Evolutionary conservation across 2,888 invertebrate species (phyloP), one percentile per base, ranked within the genome.

Genomic region (Xylophagus ater): DNA sequence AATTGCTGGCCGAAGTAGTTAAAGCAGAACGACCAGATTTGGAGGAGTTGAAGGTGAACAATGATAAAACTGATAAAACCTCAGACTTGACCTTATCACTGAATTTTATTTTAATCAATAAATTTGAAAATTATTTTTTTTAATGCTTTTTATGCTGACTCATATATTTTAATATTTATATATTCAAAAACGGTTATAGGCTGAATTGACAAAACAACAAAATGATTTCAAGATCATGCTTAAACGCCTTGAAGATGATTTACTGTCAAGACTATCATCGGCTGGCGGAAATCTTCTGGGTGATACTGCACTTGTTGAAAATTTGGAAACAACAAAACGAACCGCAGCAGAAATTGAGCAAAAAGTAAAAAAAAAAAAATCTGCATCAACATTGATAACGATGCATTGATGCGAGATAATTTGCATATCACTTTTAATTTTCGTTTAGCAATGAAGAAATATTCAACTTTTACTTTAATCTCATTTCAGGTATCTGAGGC

Each of bases 191-290:
- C 40, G n/a, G 37, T 60, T 58, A 24, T 47, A 73, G 71, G 90
- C 92, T 3, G 89, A 93, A 53, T 68, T 96, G 45, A 96, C 94
- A 0, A 86, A 87, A 54, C 94, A 94, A 60, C 94, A 96, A 63
- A 96, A 96, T 62, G 84, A 94, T 61, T 96, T 94, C 57, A 96
- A 94, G 65, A 94, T 96, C 47, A 87, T 88, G 59, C 66, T 96
- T 26, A 96, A 94, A 57, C 74, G 79, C 39, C 70, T 96, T 34
- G 96, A 96, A 69, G 94, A 96, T 61, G 90, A 92, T 59, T 70
- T 96, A 10, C 68, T 96, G 1, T 89, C 89, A 1, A 73, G 90
- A 37, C 67, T 93, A 41, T 92, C 92, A 2, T 87, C 90, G 3
- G 93, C 93, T 4, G 89, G 88, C 37, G 89, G 83, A 46, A 90